phyloP scores from a whole-genome alignment of 2,113 vertebrate genomes.

The Heliornis fulica region DNA sequence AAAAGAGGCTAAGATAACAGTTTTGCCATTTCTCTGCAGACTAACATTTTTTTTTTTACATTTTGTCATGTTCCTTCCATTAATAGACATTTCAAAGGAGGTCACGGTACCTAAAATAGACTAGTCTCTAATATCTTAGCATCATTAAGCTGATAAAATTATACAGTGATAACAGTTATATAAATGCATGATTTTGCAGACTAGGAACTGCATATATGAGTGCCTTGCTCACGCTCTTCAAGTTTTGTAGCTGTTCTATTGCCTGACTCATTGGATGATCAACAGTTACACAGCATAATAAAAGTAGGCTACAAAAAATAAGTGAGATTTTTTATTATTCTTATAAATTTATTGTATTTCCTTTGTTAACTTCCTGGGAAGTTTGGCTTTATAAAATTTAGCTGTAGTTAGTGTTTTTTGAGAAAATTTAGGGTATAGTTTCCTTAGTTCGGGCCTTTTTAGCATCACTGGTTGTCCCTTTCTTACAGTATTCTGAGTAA shows the following conservation, averaged over 20 bases:
- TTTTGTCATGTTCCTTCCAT: not conserved
- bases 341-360: not conserved
- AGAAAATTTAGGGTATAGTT: not conserved
- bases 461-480: not conserved
- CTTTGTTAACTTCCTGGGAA: not conserved
- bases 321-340: not conserved
- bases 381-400: not conserved
- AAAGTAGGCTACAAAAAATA: not conserved
- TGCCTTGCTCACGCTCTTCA: not conserved
- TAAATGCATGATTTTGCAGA: not conserved
- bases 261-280: not conserved
- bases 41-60: not conserved
- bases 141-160: slow-evolving; percentile 17
- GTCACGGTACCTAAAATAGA: slow-evolving; percentile 15
- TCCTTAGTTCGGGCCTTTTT: not conserved
- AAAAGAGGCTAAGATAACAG: not conserved
- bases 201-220: not conserved
- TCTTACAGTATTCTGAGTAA: not conserved
- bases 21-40: not conserved
- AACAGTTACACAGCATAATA: not conserved
- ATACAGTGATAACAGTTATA: not conserved
- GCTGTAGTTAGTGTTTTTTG: not conserved
- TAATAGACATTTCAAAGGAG: slow-evolving; percentile 14
- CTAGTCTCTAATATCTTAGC: not conserved
- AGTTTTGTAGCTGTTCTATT: not conserved